These are phyloP conservation scores for Gryon sp. DNA, from an alignment of 1,140 invertebrate species.

Conservation along the genomic window DNA sequence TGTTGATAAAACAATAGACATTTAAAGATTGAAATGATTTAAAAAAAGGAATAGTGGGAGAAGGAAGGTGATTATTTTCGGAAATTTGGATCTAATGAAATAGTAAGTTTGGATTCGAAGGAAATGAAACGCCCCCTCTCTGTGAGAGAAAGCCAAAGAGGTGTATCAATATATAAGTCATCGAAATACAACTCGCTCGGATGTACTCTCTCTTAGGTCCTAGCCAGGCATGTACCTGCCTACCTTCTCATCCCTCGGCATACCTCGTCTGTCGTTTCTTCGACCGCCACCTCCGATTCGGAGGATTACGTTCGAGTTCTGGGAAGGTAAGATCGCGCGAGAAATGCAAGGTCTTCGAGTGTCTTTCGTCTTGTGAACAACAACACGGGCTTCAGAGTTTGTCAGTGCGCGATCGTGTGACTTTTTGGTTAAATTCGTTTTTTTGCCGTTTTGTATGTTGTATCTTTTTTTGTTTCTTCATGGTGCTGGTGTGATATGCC, in stretches of 20 bases:
- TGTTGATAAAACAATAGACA: too few species aligned
- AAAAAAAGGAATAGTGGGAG: too few species aligned
- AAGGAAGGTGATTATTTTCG: background rate
- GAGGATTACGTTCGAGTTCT: slow-evolving; percentile 45
- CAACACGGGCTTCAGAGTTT: slow-evolving; percentile 37
- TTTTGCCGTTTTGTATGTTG: background rate
- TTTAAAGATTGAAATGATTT: too few species aligned
- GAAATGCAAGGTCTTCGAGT: slow-evolving; percentile 54
- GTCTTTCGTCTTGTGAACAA: slow-evolving; percentile 38
- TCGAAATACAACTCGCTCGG: slow-evolving; percentile 64
- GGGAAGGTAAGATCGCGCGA: slow-evolving; percentile 52
- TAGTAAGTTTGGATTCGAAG: background rate
- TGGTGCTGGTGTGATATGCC: slow-evolving; percentile 60
- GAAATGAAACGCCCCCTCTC: slow-evolving; percentile 18
- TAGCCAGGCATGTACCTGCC: slow-evolving; percentile 72
- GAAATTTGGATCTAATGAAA: slow-evolving; percentile 1
- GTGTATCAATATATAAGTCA: slow-evolving; percentile 73
- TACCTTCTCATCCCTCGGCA: slow-evolving; percentile 52
- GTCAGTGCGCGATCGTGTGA: slow-evolving; percentile 23
- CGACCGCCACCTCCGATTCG: slow-evolving; percentile 33
- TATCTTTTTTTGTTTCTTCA: background rate
- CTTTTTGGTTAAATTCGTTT: background rate
- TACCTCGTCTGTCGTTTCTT: slow-evolving; percentile 44
- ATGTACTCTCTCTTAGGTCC: slow-evolving; percentile 77
- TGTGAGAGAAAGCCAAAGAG: slow-evolving; percentile 50